Evolutionary conservation across 2,888 invertebrate genomes (phyloP).

Genomic region (Agonopterix subpropinquella): DNA sequence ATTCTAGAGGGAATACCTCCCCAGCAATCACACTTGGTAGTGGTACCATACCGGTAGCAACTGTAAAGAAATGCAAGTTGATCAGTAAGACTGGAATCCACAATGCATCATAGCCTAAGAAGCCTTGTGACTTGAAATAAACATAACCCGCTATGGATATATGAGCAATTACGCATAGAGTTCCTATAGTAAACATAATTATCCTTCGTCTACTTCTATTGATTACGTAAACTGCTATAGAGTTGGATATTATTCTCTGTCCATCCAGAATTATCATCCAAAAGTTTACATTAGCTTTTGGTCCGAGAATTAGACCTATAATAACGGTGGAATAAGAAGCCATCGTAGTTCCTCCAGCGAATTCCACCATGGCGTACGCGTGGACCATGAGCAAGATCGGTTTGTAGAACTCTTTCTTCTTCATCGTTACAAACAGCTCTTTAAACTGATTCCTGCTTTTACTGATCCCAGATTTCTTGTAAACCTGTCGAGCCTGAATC

Average conservation of each 20-base stretch:
- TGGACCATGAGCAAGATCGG: constrained; percentile 75
- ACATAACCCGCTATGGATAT: constrained; percentile 63
- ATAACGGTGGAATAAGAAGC: constrained; percentile 80
- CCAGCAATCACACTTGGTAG: constrained; percentile 82
- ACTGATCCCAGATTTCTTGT: constrained; percentile 16
- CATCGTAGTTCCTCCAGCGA: constrained; percentile 80
- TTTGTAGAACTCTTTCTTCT: constrained; percentile 67
- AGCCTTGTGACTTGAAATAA: constrained; percentile 31
- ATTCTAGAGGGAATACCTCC: constrained; percentile 78
- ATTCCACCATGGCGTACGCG: constrained; percentile 78
- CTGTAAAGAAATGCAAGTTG: constrained; percentile 70
- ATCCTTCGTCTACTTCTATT: constrained; percentile 75
- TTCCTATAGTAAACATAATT: constrained; percentile 74
- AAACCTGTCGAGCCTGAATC: constrained; percentile 35
- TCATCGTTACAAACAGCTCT: constrained; percentile 24
- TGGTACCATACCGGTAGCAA: constrained; percentile 76
- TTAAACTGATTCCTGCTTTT: constrained; percentile 10
- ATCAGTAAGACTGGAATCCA: constrained; percentile 66
- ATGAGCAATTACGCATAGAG: constrained; percentile 73
- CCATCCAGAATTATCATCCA: constrained; percentile 79
- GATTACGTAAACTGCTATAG: constrained; percentile 74
- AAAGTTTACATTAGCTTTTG: constrained; percentile 74
- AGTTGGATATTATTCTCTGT: constrained; percentile 75
- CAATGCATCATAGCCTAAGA: constrained; percentile 35
- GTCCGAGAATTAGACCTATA: constrained; percentile 72